Evolutionary conservation across 1,140 invertebrate species (phyloP).

Genomic region (Bombus sibiricus): DNA sequence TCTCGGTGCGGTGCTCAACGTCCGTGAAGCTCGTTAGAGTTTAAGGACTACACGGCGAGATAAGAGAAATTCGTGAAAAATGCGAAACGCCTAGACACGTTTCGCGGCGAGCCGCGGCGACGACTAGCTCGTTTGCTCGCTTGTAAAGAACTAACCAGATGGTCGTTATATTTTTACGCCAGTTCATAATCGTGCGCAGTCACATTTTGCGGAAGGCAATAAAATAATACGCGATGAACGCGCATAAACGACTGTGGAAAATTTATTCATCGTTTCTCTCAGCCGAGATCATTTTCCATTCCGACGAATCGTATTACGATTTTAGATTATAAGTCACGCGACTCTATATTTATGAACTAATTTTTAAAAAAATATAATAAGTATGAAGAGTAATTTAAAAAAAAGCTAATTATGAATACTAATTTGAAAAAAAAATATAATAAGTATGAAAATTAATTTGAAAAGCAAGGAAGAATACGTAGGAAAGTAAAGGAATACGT

Average conservation of each 20-base stretch:
- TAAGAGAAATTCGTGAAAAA: constrained; percentile 42
- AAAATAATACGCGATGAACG: constrained; percentile 12
- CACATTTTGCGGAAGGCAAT: not conserved
- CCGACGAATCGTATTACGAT: not conserved
- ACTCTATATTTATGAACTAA: not conserved
- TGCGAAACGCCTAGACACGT: constrained; percentile 27
- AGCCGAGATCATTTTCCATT: not conserved
- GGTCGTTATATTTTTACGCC: constrained; percentile 30
- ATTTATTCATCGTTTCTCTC: not conserved
- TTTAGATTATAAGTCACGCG: not conserved
- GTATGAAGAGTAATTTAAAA: not conserved
- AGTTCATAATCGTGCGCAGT: not conserved
- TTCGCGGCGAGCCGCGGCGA: not conserved
- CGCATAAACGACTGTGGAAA: not conserved
- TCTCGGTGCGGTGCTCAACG: constrained; percentile 38
- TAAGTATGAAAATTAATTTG: not conserved
- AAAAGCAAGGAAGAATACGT: not conserved
- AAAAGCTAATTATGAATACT: not conserved
- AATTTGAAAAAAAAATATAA: not conserved
- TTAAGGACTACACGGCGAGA: constrained; percentile 10
- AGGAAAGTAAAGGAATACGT: not conserved
- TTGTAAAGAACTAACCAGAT: not conserved
- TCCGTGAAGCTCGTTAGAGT: constrained; percentile 45
- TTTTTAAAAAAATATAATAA: not conserved
- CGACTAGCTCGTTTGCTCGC: constrained; percentile 5